These are phyloP conservation scores for Chloroceryle inda DNA, from an alignment of 2,797 vertebrate species.

Conservation along the genomic window DNA sequence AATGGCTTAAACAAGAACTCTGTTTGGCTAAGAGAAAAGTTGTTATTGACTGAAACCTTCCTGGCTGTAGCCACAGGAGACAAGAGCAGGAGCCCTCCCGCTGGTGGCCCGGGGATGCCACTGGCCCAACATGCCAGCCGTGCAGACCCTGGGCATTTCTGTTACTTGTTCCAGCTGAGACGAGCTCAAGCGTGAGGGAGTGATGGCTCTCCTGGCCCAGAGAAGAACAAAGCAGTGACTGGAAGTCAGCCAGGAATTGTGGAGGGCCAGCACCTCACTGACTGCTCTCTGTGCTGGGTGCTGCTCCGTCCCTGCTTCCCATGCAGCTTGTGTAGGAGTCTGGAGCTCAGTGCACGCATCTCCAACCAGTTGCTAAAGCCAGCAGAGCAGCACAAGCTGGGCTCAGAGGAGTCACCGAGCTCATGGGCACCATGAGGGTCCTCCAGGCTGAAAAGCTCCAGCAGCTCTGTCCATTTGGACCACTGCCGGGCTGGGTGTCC, in stretches of 20 bases:
- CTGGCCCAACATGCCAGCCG: not conserved
- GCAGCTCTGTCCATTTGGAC: not conserved
- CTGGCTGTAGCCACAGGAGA: not conserved
- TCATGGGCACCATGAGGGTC: not conserved
- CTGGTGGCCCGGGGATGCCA: no score
- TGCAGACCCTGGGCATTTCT: not conserved
- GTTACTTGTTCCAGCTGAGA: no score
- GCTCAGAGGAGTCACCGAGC: not conserved
- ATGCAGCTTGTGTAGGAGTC: not conserved
- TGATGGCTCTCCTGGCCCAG: not conserved
- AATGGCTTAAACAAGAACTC: not conserved
- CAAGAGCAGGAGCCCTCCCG: not conserved
- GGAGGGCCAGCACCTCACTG: not conserved
- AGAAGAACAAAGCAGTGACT: not conserved
- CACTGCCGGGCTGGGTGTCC: not conserved
- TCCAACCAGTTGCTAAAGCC: not conserved
- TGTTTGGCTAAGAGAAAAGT: not conserved
- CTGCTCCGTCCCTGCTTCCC: not conserved
- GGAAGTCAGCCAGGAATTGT: not conserved
- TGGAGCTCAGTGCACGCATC: not conserved
- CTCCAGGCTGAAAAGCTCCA: not conserved
- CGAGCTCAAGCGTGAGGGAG: fast-evolving
- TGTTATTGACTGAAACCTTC: not conserved
- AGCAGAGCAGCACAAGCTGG: not conserved
- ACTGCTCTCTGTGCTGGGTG: not conserved